Conservation (phyloP, 2,888 invertebrate genomes). For the Gastrophysa polygoni region DNA sequence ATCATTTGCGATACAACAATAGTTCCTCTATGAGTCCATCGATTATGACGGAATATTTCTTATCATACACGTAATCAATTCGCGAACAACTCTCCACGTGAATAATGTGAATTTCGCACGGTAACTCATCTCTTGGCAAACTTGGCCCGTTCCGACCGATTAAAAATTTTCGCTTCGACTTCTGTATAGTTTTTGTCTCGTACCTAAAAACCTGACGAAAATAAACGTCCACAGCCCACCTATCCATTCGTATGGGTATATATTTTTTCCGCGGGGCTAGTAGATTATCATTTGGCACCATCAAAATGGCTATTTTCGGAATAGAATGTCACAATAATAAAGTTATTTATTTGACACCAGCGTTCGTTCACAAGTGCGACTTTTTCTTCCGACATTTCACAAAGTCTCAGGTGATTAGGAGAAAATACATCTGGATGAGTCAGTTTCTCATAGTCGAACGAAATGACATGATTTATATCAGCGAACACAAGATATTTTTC, state of each 20-base stretch:
- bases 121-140: slow-evolving; percentile 7
- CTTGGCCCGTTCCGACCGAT: neutral
- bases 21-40: too few species aligned
- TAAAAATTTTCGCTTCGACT: slow-evolving; percentile 1
- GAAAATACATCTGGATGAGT: neutral
- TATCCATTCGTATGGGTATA: slow-evolving; percentile 8
- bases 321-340: neutral
- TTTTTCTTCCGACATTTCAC: neutral
- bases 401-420: neutral
- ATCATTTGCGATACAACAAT: too few species aligned
- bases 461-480: too few species aligned
- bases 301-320: neutral
- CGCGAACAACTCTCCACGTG: neutral
- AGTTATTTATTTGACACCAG: neutral
- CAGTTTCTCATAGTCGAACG: too few species aligned
- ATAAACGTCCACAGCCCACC: slow-evolving; percentile 11
- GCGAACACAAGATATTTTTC: too few species aligned
- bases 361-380: neutral
- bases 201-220: neutral
- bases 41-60: neutral
- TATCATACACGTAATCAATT: neutral
- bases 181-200: neutral
- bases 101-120: neutral
- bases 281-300: slow-evolving; percentile 10
- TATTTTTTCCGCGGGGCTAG: slow-evolving; percentile 1